Evolutionary conservation across 2,888 invertebrate species (phyloP), one percentile per base, ranked within the genome.

Genomic region (Drosophila mimetica): DNA sequence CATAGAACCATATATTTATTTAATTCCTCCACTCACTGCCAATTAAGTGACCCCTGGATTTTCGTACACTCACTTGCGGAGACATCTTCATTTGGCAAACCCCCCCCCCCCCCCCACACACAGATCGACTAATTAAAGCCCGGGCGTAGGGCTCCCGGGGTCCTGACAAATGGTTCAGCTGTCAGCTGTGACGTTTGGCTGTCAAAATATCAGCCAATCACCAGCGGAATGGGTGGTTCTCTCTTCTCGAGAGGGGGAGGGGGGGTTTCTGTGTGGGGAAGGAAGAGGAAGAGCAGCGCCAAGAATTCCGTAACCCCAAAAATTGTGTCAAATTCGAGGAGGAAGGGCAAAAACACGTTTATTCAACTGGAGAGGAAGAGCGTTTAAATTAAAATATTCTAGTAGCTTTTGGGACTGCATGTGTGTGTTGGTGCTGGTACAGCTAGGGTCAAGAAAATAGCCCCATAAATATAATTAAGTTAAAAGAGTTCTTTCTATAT

Each of bases 121-220:
- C n/a, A n/a, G n/a, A n/a, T 41, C 30, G 37, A 70, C 70, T 70
- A 81, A 86, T 83, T 81, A 84, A 76, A 65, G 63, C 64, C 50
- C 69, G 37, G 52, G 44, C 32, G n/a, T 20, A 48, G 47, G 44
- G 58, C 48, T 30, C 54, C 16, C 6, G 28, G 44, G 44, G 1
- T 13, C 30, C 30, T 46, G 90, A 90, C 87, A 88, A 90, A 90
- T 90, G 85, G 78, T 79, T 63, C 46, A 65, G 66, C 79, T 90
- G 90, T 90, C 90, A 89, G 77, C 76, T 74, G 48, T 86, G 90
- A 90, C 90, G 78, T 75, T 78, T 71, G 66, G 77, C 79, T 90
- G 90, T 90, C 90, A 90, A 90, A 90, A 90, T 87, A 90, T 74
- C 77, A 71, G 75, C 74, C 70, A 75, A 77, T 76, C 71, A 77